Base-by-base conservation (phyloP, 2,113 vertebrate species). In the Corythaeola cristata region DNA sequence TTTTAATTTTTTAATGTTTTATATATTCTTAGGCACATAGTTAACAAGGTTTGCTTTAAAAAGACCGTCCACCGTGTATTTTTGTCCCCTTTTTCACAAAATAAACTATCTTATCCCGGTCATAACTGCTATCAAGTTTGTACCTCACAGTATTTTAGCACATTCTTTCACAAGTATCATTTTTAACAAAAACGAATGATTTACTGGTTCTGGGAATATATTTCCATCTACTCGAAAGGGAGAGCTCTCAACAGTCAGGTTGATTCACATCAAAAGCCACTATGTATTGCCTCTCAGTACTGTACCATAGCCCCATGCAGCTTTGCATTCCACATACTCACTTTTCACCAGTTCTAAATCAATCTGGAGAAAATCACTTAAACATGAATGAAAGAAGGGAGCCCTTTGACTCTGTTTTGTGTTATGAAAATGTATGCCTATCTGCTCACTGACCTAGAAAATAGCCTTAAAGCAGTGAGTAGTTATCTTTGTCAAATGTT, bases 341-440 rank as follows among this genome's bases (percentile, higher is more conserved):
- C 69, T 80, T 85, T 89, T 91, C 89, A 92, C 80, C 39, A 4
- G 52, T 47, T 79, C 45, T 35, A 73, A 92, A 91, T 87, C 86
- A 67, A 23, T 45, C 52, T 58, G 72, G 50, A 89, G 55, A 52
- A 92, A 93, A 89, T 55, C 47, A 75, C 37, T 66, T 62, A 18
- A 97, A 90, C 68, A 26, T 8, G 47, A 94, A 75, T 39, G 89
- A 89, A 92, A 91, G 77, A 85, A 80, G 44, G n/a, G 33, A 94
- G 62, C 45, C 45, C 81, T 89, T 2, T 39, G 77, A 85, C 91
- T 92, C 89, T 68, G 62, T 50, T 91, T 68, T 44, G 27, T 28
- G 49, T 85, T 75, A 75, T 24, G 60, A 59, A 76, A 67, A 81
- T 7, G 81, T 60, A 50, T 6, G 32, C 32, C 37, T 73, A n/a